A percentile compares a stretch with the other conserved stretches of the same genome.
Evolutionary conservation across 2,888 invertebrate species (phyloP).

Genomic region (Drosophila anomelani): DNA sequence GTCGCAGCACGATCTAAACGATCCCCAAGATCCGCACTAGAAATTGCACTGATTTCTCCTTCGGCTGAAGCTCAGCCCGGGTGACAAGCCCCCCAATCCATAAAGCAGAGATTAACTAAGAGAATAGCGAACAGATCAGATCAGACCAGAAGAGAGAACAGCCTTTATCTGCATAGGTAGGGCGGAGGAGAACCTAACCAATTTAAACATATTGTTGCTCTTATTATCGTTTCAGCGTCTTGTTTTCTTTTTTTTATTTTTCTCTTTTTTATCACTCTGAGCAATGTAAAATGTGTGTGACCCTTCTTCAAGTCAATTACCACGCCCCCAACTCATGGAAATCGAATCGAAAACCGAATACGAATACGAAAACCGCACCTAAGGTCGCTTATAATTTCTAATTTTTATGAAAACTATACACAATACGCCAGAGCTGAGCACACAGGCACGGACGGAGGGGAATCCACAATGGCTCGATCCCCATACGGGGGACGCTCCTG

Average conservation of each 20-base stretch:
- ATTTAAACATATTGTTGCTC: slow-evolving; percentile 82
- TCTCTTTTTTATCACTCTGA: slow-evolving; percentile 78
- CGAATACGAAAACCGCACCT: slow-evolving; percentile 65
- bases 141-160: slow-evolving; percentile 1
- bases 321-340: slow-evolving; percentile 77
- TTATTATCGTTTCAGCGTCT: slow-evolving; percentile 84
- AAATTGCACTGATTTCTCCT: neutral
- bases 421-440: slow-evolving; percentile 55
- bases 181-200: slow-evolving; percentile 73
- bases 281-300: slow-evolving; percentile 76
- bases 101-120: neutral
- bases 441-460: slow-evolving; percentile 26
- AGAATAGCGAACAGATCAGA: slow-evolving; percentile 4
- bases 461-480: neutral
- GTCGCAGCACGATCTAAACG: slow-evolving; percentile 5
- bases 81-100: neutral
- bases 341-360: slow-evolving; percentile 64
- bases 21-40: slow-evolving; percentile 6
- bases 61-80: neutral
- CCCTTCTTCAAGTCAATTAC: slow-evolving; percentile 75
- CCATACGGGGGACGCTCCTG: neutral
- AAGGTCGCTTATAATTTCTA: slow-evolving; percentile 81
- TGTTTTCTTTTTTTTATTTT: slow-evolving; percentile 81
- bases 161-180: slow-evolving; percentile 52
- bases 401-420: slow-evolving; percentile 48